Evolutionary conservation across 2,888 invertebrate genomes (phyloP).

Genomic region (Octonoba sinensis): DNA sequence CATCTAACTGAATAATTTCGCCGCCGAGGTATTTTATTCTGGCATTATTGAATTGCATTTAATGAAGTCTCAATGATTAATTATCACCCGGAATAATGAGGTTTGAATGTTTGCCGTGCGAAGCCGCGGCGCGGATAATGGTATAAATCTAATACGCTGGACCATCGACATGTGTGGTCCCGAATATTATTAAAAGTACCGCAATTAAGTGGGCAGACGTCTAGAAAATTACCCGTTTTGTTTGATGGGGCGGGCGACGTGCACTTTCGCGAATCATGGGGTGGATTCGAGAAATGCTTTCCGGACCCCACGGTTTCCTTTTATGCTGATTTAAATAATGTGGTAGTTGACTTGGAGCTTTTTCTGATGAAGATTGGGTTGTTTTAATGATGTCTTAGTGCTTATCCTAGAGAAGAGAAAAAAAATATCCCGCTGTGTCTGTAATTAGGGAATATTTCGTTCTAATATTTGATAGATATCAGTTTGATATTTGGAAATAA

Average conservation of each 20-base stretch:
- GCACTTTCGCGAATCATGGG: too few species aligned
- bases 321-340: too few species aligned
- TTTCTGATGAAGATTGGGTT: too few species aligned
- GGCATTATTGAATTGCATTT: constrained; percentile 43
- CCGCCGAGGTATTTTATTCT: constrained; percentile 33
- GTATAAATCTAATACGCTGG: constrained; percentile 36
- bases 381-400: too few species aligned
- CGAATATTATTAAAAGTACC: constrained; percentile 47
- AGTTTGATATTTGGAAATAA: too few species aligned
- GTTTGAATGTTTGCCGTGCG: constrained; percentile 27
- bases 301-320: too few species aligned
- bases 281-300: too few species aligned
- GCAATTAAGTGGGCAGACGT: constrained; percentile 36
- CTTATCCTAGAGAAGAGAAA: too few species aligned
- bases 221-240: constrained; percentile 43
- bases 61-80: constrained; percentile 56
- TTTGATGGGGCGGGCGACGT: constrained; percentile 27
- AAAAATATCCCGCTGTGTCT: too few species aligned
- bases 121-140: constrained; percentile 20
- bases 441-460: too few species aligned
- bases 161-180: constrained; percentile 53
- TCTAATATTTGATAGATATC: too few species aligned
- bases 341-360: too few species aligned
- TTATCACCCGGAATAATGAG: constrained; percentile 38
- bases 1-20: not conserved